Evolutionary conservation across 2,113 vertebrate species (phyloP), one percentile per base, ranked within the genome.

Genomic region (Microcebus jonahi): DNA sequence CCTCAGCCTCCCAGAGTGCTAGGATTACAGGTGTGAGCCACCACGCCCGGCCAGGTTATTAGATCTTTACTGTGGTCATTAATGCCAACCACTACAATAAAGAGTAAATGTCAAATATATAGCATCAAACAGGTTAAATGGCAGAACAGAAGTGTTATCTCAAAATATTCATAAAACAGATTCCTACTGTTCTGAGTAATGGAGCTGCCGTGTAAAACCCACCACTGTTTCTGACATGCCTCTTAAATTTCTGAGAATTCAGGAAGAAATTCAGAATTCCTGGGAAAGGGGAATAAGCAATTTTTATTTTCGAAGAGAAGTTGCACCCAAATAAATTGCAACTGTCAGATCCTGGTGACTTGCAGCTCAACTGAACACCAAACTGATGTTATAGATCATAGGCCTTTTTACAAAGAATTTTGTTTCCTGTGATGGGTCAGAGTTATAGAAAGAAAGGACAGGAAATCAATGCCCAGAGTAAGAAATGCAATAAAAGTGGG

Each of bases 391-490:
- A 98, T 82, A 77, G 96, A 93, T 95, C 97, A 97, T n/a, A 65
- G 90, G 91, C 73, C 53, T 96, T 99, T 98, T 98, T 98, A 98
- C 97, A 98, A 98, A 98, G 98, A 98, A 97, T 98, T 98, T 98
- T 97, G 98, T 99, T 99, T 98, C 98, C 98, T 96, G 97, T 98
- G 98, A 99, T 98, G 98, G 98, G 98, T 98, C 98, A 99, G 97
- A 98, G 98, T 98, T 98, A 97, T 98, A 98, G 98, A 97, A 99
- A 98, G 95, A 98, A 96, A 98, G 98, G 99, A 99, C 99, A 99
- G 99, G 96, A 99, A 99, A 99, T 99, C 99, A 99, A 99, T 99
- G 98, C 97, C 82, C 97, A 93, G 97, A 98, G 97, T 98, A 98
- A 98, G 98, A 99, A 99, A 99, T 99, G 97, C 98, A 98, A 99